Conservation (phyloP, 30 jellyfish, hydroid and myxozoan genomes). For the Aurelia sp. region DNA sequence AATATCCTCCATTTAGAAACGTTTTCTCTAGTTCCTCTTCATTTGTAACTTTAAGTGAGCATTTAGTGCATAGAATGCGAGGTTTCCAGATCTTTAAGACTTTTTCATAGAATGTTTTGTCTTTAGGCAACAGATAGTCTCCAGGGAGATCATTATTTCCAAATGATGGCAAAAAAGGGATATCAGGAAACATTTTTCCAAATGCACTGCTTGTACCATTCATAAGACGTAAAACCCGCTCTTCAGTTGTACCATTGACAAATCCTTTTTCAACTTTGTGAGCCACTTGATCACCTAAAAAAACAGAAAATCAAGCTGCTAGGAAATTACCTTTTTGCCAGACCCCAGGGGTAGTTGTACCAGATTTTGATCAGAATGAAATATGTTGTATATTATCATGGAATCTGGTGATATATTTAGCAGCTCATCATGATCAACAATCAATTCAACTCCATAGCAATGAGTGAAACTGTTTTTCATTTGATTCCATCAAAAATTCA, state of each 20-base stretch:
- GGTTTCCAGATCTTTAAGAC: conserved; percentile 65
- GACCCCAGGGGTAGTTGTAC: too few species aligned
- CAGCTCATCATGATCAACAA: too few species aligned
- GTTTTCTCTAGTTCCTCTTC: conserved; percentile 60
- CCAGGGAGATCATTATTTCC: conserved; percentile 79
- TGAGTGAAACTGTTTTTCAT: too few species aligned
- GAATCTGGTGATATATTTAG: too few species aligned
- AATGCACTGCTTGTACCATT: conserved; percentile 6
- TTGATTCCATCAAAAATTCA: too few species aligned
- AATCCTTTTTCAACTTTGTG: conserved; percentile 34
- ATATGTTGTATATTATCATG: too few species aligned
- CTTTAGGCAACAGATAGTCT: conserved; percentile 55
- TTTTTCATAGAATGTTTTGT: conserved; percentile 21
- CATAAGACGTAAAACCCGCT: conserved; percentile 31
- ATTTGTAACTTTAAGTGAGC: conserved; percentile 38
- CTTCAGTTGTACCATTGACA: conserved; percentile 10
- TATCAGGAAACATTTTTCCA: conserved; percentile 2
- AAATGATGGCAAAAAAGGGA: conserved; percentile 53
- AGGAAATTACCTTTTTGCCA: too few species aligned
- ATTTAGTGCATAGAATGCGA: conserved; percentile 40
- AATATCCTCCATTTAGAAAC: conserved; percentile 72
- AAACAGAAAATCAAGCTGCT: too few species aligned
- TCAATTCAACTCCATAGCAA: too few species aligned
- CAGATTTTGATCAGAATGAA: too few species aligned
- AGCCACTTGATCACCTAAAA: conserved; percentile 73